A percentile compares a stretch with the other conserved stretches of the same genome.
These are phyloP conservation scores for Trypoxylon attenuatum DNA, from an alignment of 2,888 invertebrate species.

Conservation along the genomic window DNA sequence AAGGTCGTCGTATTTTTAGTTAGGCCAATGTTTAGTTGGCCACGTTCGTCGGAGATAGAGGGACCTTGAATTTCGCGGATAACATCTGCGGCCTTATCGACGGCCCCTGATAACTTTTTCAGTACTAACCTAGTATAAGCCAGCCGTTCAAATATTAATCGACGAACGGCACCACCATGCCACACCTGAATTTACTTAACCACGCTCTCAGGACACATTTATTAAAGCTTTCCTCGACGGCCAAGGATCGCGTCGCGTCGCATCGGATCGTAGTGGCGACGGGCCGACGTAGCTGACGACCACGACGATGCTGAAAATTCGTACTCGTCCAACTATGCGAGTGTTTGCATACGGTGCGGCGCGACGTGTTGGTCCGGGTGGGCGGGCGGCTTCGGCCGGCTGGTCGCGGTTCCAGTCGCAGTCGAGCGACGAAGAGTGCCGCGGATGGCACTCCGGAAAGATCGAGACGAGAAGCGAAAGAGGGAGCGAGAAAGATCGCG, in stretches of 20 bases:
- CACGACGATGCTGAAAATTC: too few species aligned
- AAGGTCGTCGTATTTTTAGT: conserved; percentile 74
- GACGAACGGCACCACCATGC: conserved; percentile 55
- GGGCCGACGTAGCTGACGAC: too few species aligned
- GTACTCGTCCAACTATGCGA: too few species aligned
- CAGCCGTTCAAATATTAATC: conserved; percentile 73
- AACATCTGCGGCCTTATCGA: conserved; percentile 74
- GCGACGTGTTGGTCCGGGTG: too few species aligned
- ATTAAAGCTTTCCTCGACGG: conserved; percentile 25
- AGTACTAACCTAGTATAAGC: conserved; percentile 74
- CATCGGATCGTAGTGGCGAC: too few species aligned
- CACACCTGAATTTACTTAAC: conserved; percentile 70
- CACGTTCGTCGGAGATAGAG: conserved; percentile 69
- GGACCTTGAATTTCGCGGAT: conserved; percentile 74
- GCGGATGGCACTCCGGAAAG: too few species aligned
- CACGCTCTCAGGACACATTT: conserved; percentile 34
- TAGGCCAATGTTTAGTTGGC: conserved; percentile 73
- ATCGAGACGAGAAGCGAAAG: background rate
- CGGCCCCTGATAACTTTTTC: conserved; percentile 67
- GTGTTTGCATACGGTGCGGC: too few species aligned
- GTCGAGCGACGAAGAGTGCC: too few species aligned
- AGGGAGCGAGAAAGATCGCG: background rate
- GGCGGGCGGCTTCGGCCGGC: too few species aligned
- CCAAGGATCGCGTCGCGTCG: conserved; percentile 16
- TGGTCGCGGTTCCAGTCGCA: too few species aligned